Evolutionary conservation across 2,888 invertebrate species (phyloP), one percentile per base, ranked within the genome.

Genomic region (Cyclophora punctaria): DNA sequence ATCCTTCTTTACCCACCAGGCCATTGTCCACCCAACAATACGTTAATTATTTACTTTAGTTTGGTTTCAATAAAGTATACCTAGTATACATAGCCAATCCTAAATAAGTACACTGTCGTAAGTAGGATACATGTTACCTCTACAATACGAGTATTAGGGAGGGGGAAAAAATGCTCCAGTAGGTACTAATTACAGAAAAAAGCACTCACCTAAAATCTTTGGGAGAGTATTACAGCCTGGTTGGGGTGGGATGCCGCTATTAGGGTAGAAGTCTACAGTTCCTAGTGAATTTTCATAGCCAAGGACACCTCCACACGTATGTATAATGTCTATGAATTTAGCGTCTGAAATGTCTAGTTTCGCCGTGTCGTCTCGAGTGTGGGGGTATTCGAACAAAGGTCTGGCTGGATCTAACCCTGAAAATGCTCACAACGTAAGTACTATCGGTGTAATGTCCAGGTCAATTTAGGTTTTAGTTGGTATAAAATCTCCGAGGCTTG

Each of bases 351-450:
- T 50, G 55, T 93, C 93, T 46, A 84, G 74, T 3, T 91, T 91
- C 53, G 90, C 71, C 0, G 90, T 78, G 59, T 91, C 90, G 35
- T 86, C 79, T 56, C 72, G 71, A 45, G 80, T 75, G 20, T 20
- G 20, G 3, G 89, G 92, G 47, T 88, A 80, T 69, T 92, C 91
- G 45, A 94, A 92, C 5, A 93, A 67, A 0, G 94, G 94, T 57
- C 92, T 70, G 0, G 93, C 93, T 35, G 94, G 93, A 78, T 94
- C 93, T 41, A 94, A 76, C 35, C 93, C 93, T 92, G 62, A 58
- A 20, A 20, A 20, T 20, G 20, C 20, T 20, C 20, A 20, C 20
- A 20, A 20, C 20, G 20, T 20, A 20, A 20, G 20, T 20, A 20
- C 20, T 20, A 20, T 1, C 20, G 20, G 20, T 20, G 20, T 20